phyloP scores from a whole-genome alignment of 2,888 invertebrate species.

The Eledone cirrhosa region DNA sequence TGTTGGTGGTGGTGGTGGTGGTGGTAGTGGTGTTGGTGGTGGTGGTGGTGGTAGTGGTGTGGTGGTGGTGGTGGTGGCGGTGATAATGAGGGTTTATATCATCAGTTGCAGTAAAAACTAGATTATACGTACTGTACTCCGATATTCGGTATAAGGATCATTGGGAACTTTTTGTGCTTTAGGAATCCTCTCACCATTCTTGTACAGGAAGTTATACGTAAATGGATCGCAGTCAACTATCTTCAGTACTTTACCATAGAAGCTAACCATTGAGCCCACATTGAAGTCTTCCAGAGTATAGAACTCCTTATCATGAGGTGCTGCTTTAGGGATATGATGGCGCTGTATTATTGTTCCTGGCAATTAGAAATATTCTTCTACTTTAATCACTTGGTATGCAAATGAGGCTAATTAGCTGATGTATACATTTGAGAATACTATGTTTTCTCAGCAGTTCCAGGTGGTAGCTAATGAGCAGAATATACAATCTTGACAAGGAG shows the following conservation, averaged over 20 bases:
- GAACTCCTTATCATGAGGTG: constrained; percentile 77
- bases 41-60: too few species aligned
- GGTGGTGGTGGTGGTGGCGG: too few species aligned
- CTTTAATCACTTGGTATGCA: too few species aligned
- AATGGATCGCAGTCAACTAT: constrained; percentile 88
- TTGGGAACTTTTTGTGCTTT: constrained; percentile 48
- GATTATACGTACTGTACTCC: constrained; percentile 45
- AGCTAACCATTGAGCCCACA: constrained; percentile 78
- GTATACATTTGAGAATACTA: too few species aligned
- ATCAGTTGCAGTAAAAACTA: background rate
- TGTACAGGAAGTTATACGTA: constrained; percentile 83
- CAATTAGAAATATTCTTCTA: too few species aligned
- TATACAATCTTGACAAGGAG: too few species aligned
- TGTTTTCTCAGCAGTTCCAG: too few species aligned
- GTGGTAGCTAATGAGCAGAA: too few species aligned
- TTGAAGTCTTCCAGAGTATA: constrained; percentile 88
- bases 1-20: too few species aligned
- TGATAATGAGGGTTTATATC: background rate
- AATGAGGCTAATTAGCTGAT: too few species aligned
- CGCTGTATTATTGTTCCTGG: constrained; percentile 83
- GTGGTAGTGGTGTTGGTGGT: too few species aligned
- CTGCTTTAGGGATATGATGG: constrained; percentile 81
- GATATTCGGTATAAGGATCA: constrained; percentile 62
- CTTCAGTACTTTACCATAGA: constrained; percentile 83
- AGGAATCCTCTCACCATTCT: constrained; percentile 81